These are phyloP conservation scores for Turnix velox DNA, from an alignment of 2,113 vertebrate genomes.

Conservation along the genomic window DNA sequence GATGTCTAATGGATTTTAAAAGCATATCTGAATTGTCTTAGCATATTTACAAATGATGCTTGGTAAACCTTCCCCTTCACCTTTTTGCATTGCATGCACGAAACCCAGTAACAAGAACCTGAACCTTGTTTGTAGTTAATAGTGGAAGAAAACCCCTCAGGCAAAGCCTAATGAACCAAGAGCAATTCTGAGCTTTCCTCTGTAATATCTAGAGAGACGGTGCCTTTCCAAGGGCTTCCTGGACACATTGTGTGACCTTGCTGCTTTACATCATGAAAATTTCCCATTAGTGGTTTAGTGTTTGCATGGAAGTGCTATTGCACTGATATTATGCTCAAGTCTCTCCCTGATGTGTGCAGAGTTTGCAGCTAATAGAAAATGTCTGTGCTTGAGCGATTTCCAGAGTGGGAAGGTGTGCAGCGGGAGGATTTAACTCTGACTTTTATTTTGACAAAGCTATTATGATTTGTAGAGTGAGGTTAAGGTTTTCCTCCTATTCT, in stretches of 20 bases:
- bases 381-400: conserved; percentile 52
- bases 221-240: conserved; percentile 62
- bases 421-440: conserved; percentile 29
- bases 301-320: conserved; percentile 46
- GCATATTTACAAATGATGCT: conserved; percentile 61
- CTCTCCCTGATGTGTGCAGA: conserved; percentile 30
- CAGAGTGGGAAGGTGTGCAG: conserved; percentile 7
- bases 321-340: conserved; percentile 8
- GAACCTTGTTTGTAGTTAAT: conserved; percentile 72
- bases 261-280: conserved; percentile 56
- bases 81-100: conserved; percentile 45
- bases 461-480: conserved; percentile 51
- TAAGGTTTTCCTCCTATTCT: conserved; percentile 48
- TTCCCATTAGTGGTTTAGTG: conserved; percentile 24
- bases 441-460: conserved; percentile 66
- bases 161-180: conserved; percentile 73
- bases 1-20: conserved; percentile 57
- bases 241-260: conserved; percentile 67
- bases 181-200: conserved; percentile 65
- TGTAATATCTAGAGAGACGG: conserved; percentile 48
- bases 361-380: conserved; percentile 42
- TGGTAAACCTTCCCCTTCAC: conserved; percentile 55
- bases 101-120: conserved; percentile 50
- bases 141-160: conserved; percentile 65
- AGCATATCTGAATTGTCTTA: conserved; percentile 33